Evolutionary conservation across 2,797 vertebrate species (phyloP).

Genomic region (Odontamblyopus rebecca): DNA sequence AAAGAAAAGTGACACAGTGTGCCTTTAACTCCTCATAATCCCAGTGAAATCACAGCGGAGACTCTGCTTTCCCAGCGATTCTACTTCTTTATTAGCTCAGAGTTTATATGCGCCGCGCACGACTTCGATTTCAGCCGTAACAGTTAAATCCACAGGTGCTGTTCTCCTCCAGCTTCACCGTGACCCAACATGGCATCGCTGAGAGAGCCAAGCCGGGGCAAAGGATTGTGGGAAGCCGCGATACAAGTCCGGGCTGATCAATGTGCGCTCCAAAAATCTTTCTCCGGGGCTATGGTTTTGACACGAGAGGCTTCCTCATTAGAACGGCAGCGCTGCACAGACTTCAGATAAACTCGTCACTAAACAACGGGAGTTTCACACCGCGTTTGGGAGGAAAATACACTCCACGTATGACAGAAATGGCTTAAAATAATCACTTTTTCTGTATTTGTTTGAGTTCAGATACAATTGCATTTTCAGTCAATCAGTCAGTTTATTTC

Average conservation of each 20-base stretch:
- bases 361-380: slow-evolving; percentile 33
- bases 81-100: neutral
- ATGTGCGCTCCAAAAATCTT: slow-evolving; percentile 58
- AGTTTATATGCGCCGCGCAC: neutral
- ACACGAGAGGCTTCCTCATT: slow-evolving; percentile 56
- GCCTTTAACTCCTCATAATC: neutral
- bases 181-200: slow-evolving; percentile 46
- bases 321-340: slow-evolving; percentile 32
- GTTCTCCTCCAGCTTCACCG: slow-evolving; percentile 19
- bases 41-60: no score
- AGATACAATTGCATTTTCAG: neutral
- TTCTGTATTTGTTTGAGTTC: neutral
- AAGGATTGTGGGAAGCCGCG: slow-evolving; percentile 58
- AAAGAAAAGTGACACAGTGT: neutral
- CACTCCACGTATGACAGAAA: neutral
- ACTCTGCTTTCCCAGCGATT: neutral
- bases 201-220: slow-evolving; percentile 35
- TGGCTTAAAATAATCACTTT: neutral
- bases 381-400: neutral
- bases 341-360: slow-evolving; percentile 39
- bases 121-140: slow-evolving; percentile 7
- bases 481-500: no score
- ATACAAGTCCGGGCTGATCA: slow-evolving; percentile 68
- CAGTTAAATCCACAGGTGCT: slow-evolving; percentile 24
- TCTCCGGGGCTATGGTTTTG: slow-evolving; percentile 65